Evolutionary conservation across 2,888 invertebrate genomes (phyloP), one percentile per base, ranked within the genome.

Genomic region (Unio delphinus): DNA sequence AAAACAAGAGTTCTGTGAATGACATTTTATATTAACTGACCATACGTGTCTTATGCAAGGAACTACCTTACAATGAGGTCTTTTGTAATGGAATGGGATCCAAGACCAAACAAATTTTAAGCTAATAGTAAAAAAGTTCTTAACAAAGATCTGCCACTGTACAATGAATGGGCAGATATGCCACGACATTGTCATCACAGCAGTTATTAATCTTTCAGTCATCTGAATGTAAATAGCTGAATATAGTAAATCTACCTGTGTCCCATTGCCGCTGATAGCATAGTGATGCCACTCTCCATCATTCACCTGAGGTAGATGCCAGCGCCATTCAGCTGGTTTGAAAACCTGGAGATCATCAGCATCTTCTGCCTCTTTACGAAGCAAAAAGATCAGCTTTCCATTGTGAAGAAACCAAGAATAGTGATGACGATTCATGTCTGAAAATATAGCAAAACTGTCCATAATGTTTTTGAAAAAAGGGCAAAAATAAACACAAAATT

Each of bases 261-360:
- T 96, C 92, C 97, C 96, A 80, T 96, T 94, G 5, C 98, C 95
- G 89, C 95, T 96, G 61, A 99, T 92, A 0, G 97, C 96, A 91
- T 97, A 99, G 91, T 98, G 98, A 92, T 99, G 99, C 99, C 99
- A 99, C 87, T 96, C 95, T 90, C 97, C 95, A 91, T 99, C 99
- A 91, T 99, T 99, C 65, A 96, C 95, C 93, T 94, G 84, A 0
- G 96, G 94, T 69, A 98, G 92, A 90, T 96, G 96, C 98, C 98
- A 99, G 81, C 99, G 93, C 98, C 98, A 99, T 91, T 99, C 99
- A 0, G 99, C 99, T 0, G 99, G 99, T 67, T 97, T 93, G 93
- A 91, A 91, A 20, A 83, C 79, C 71, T 89, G 86, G 79, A 88
- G 82, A 64, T 88, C 87, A 20, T 83, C 76, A 2, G 76, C 81